A percentile compares a stretch with the other conserved stretches of the same genome.
phyloP scores from a whole-genome alignment of 2,888 invertebrate genomes.

The Epiblema foenella region DNA sequence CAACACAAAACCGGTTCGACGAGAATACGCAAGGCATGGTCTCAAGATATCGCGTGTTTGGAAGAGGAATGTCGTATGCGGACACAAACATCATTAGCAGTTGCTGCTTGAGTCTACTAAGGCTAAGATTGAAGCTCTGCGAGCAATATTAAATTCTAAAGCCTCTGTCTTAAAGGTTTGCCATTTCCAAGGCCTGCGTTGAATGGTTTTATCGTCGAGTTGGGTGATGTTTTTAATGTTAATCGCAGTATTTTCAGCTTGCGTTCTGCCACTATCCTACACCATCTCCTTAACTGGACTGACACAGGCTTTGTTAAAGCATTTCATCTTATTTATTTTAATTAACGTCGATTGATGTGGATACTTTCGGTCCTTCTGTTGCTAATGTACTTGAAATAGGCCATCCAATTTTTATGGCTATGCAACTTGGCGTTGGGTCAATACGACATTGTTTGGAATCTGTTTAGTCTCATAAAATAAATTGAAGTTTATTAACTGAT shows the following conservation, averaged over 20 bases:
- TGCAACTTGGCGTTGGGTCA: conserved; percentile 1
- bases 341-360: neutral
- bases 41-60: conserved; percentile 25
- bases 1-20: conserved; percentile 78
- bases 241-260: conserved; percentile 54
- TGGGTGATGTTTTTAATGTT: conserved; percentile 67
- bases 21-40: conserved; percentile 68
- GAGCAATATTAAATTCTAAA: conserved; percentile 62
- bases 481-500: conserved; percentile 14
- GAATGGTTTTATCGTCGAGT: conserved; percentile 59
- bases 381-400: neutral
- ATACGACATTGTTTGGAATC: conserved; percentile 6
- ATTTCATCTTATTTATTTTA: neutral
- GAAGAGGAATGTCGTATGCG: conserved; percentile 14
- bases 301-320: conserved; percentile 12
- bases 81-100: conserved; percentile 6
- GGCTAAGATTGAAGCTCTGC: conserved; percentile 45
- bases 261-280: conserved; percentile 47
- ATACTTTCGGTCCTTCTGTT: neutral
- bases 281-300: conserved; percentile 13
- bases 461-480: neutral
- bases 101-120: conserved; percentile 8
- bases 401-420: conserved; percentile 8
- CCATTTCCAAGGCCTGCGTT: conserved; percentile 49
- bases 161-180: conserved; percentile 55